These are phyloP conservation scores for Rhyacophila brunnea DNA, from an alignment of 1,140 invertebrate genomes.

Conservation along the genomic window DNA sequence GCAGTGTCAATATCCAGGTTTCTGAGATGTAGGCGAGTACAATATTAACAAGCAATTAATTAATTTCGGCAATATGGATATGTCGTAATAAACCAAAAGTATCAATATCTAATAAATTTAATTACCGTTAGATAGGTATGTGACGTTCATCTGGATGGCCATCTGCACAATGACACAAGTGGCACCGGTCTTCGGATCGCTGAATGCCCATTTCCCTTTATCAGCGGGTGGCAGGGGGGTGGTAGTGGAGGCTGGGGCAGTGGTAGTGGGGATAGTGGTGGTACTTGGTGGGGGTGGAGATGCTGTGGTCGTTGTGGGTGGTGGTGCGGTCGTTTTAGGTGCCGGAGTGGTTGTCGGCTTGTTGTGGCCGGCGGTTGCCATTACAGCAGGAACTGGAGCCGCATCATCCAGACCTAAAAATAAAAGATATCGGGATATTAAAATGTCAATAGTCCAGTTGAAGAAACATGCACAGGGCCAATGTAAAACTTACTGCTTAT, in stretches of 20 bases:
- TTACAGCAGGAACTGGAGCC: background rate
- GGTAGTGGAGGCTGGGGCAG: conserved; percentile 39
- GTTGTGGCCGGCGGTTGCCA: background rate
- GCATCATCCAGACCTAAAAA: background rate
- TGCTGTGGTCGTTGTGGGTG: conserved; percentile 33
- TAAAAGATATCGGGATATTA: too few species aligned
- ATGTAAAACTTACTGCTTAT: too few species aligned
- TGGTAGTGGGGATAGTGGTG: conserved; percentile 38
- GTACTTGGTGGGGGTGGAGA: conserved; percentile 35
- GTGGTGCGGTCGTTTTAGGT: conserved; percentile 32
- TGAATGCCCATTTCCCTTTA: conserved; percentile 55
- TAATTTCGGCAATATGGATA: too few species aligned
- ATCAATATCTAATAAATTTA: background rate
- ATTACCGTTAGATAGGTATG: conserved; percentile 49
- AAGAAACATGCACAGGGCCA: too few species aligned
- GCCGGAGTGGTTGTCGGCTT: conserved; percentile 9
- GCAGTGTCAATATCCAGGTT: too few species aligned
- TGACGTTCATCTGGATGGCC: conserved; percentile 62
- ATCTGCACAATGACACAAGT: conserved; percentile 63
- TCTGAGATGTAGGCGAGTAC: too few species aligned
- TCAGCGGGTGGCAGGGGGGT: conserved; percentile 48
- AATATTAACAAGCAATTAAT: too few species aligned
- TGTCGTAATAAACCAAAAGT: background rate
- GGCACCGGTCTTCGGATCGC: conserved; percentile 43
- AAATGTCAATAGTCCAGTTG: too few species aligned